Evolutionary conservation across 2,113 vertebrate species (phyloP).

Genomic region (Hirundichthys speculiger): DNA sequence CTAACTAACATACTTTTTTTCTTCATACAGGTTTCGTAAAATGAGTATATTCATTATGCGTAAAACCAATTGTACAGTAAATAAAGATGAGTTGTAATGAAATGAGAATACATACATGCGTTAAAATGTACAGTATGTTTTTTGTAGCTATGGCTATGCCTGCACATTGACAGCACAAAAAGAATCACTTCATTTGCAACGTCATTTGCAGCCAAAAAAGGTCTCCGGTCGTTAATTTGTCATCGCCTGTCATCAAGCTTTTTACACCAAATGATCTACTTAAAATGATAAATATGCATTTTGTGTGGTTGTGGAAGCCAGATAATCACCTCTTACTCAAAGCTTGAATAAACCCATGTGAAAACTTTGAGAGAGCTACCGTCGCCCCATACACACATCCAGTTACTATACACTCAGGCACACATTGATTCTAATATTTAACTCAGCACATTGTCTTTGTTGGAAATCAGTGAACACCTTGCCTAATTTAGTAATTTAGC

Average conservation of each 20-base stretch:
- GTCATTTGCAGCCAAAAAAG: conserved; percentile 29
- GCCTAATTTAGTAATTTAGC: not conserved
- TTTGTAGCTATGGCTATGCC: not conserved
- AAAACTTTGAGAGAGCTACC: conserved; percentile 43
- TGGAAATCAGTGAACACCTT: conserved; percentile 16
- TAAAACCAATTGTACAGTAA: too few species aligned
- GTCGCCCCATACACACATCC: conserved; percentile 1
- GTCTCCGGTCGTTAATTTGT: conserved; percentile 55
- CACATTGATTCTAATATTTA: too few species aligned
- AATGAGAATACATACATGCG: too few species aligned
- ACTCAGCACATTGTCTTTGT: conserved; percentile 2
- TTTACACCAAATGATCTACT: conserved; percentile 74
- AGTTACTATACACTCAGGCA: too few species aligned
- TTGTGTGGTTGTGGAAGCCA: conserved; percentile 45
- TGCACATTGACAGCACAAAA: conserved; percentile 1
- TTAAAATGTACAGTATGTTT: not conserved
- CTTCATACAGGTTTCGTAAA: too few species aligned
- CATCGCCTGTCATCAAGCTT: conserved; percentile 55
- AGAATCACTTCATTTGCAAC: conserved; percentile 40
- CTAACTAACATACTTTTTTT: too few species aligned
- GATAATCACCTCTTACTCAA: conserved; percentile 59
- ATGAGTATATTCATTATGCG: too few species aligned
- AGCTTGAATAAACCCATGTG: conserved; percentile 23
- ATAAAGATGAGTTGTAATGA: too few species aligned
- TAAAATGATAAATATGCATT: conserved; percentile 68